These are phyloP conservation scores for Cantharis lateralis DNA, from an alignment of 2,888 invertebrate genomes.

Conservation along the genomic window DNA sequence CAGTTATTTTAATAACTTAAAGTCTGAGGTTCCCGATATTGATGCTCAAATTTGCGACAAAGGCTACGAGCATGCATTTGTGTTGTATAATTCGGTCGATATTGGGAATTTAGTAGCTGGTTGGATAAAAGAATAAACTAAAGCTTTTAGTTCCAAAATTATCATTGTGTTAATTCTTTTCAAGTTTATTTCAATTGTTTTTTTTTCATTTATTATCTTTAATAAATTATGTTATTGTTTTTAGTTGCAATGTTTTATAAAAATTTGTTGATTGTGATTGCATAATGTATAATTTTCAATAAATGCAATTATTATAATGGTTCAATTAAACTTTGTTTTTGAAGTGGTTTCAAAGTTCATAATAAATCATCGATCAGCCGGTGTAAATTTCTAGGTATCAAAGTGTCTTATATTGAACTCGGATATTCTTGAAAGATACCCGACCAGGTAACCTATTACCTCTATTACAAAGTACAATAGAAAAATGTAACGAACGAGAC, in stretches of 20 bases:
- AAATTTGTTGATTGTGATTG: not conserved
- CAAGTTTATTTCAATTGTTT: not conserved
- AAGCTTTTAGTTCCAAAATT: not conserved
- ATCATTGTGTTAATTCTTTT: not conserved
- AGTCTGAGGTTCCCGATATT: constrained; percentile 62
- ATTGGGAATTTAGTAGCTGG: constrained; percentile 57
- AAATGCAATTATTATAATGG: not conserved
- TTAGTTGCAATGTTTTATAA: too few relatives aligned
- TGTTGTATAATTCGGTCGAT: constrained; percentile 65
- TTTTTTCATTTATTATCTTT: too few relatives aligned
- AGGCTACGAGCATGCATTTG: constrained; percentile 79
- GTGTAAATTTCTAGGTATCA: too few relatives aligned
- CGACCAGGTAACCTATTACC: too few relatives aligned
- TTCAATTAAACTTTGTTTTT: not conserved
- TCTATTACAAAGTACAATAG: too few relatives aligned
- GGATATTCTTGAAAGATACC: too few relatives aligned
- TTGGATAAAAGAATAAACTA: constrained; percentile 42
- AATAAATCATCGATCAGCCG: not conserved
- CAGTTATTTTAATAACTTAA: constrained; percentile 70
- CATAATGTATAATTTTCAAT: not conserved
- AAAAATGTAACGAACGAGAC: too few relatives aligned
- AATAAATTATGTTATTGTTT: not conserved
- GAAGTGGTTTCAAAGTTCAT: not conserved
- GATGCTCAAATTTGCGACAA: constrained; percentile 65
- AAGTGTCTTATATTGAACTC: too few relatives aligned